Percentiles rank a stretch among this genome's conserved stretches.
Conservation (phyloP, 2,113 vertebrate genomes). For the Antennarius striatus region DNA sequence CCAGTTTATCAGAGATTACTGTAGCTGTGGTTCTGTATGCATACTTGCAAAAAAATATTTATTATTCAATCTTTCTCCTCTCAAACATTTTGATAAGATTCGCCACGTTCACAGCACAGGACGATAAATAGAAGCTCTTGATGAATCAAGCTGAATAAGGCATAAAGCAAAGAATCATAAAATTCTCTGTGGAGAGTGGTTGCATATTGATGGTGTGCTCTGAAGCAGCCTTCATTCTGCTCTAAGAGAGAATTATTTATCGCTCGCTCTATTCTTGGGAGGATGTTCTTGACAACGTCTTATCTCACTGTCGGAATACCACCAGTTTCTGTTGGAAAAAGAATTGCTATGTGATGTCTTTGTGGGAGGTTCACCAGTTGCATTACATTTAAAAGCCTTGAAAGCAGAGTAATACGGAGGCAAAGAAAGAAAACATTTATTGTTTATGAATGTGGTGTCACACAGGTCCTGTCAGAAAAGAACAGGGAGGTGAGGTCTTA, state of each 20-base stretch:
- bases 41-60: slow-evolving; percentile 22
- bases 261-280: slow-evolving; percentile 56
- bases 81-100: slow-evolving; percentile 26
- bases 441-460: slow-evolving; percentile 77
- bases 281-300: slow-evolving; percentile 61
- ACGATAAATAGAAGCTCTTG: slow-evolving; percentile 24
- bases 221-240: slow-evolving; percentile 31
- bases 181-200: slow-evolving; percentile 35
- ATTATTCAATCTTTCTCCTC: slow-evolving; percentile 32
- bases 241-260: slow-evolving; percentile 71
- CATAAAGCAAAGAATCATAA: slow-evolving; percentile 40
- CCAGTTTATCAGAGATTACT: background rate
- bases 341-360: slow-evolving; percentile 52
- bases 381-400: slow-evolving; percentile 42
- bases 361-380: slow-evolving; percentile 35
- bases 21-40: background rate
- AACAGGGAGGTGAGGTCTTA: slow-evolving; percentile 71
- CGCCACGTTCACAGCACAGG: background rate
- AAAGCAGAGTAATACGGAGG: slow-evolving; percentile 55
- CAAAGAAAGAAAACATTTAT: slow-evolving; percentile 83
- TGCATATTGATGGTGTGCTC: slow-evolving; percentile 44
- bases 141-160: slow-evolving; percentile 45
- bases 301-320: slow-evolving; percentile 67
- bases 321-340: slow-evolving; percentile 63
- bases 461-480: slow-evolving; percentile 71